Evolutionary conservation across 2,888 invertebrate genomes (phyloP), one percentile per base, ranked within the genome.

Genomic region (Empis livida): DNA sequence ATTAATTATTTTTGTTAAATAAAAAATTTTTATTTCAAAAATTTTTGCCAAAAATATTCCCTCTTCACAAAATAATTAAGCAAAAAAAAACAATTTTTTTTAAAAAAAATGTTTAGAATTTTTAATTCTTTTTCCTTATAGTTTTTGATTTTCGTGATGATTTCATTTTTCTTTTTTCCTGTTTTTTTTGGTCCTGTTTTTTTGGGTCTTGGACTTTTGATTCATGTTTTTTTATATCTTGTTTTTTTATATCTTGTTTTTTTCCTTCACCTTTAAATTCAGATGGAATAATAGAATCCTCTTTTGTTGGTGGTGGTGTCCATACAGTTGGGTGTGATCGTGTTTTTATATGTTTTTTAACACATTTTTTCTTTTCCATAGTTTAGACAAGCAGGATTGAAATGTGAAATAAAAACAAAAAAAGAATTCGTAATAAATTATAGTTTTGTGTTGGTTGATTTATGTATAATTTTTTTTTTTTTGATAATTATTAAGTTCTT

Each of bases 21-120:
- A 35, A 13, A 8, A 8, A 5, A 5, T 32, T 32, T 32, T 32
- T 32, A 32, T 32, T 32, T 32, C 9, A 5, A 5, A 3, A 20
- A 20, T 5, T 20, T 20, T 20, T 20, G 20, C 20, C 20, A 20
- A 20, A 20, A 20, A 20, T 20, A 20, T 27, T 37, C 40, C 23
- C 13, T 37, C 49, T 52, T 49, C 52, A 44, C 13, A 35, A 45
- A 50, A 52, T 50, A 49, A 46, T 37, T n/a, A 31, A 16, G 11
- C 23, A 6, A 45, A 43, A 16, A 16, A 20, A 41, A 11, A 38
- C 23, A 43, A 49, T 15, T 41, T 47, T 5, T 49, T 45, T 50
- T 40, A n/a, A n/a, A n/a, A n/a, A n/a, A n/a, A n/a, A 14, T 43
- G 13, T 45, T 42, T 37, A 35, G 38, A 44, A 46, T 31, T 23